Evolutionary conservation across 2,113 vertebrate genomes (phyloP).

Genomic region (Podiceps cristatus): DNA sequence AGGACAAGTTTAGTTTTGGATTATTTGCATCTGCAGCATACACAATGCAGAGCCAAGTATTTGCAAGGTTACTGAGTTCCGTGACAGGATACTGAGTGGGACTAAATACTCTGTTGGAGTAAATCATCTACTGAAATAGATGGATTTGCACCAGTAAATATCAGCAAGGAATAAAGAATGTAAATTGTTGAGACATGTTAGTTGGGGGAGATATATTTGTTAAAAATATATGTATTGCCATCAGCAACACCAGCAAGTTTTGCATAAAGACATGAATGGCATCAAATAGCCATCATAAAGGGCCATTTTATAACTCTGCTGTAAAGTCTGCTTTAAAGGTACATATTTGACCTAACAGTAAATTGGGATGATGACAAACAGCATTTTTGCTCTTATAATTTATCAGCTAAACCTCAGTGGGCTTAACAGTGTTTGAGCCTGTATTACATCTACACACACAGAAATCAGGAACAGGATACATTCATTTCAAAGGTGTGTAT

Average conservation of each 20-base stretch:
- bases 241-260: background rate
- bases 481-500: background rate
- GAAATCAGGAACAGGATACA: background rate
- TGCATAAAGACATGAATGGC: background rate
- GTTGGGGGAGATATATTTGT: background rate
- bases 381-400: background rate
- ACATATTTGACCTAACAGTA: slow-evolving; percentile 6
- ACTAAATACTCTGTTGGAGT: background rate
- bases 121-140: background rate
- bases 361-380: background rate
- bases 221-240: background rate
- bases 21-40: background rate
- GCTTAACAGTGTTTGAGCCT: background rate
- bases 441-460: background rate
- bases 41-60: background rate
- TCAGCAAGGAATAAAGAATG: background rate
- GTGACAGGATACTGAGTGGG: background rate
- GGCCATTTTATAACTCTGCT: background rate
- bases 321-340: slow-evolving; percentile 23
- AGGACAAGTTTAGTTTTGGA: background rate
- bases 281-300: background rate
- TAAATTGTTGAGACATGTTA: background rate
- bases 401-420: background rate
- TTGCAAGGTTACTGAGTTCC: background rate
- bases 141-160: slow-evolving; percentile 4